phyloP scores from a whole-genome alignment of 2,797 vertebrate species.

The Cyclopterus lumpus region DNA sequence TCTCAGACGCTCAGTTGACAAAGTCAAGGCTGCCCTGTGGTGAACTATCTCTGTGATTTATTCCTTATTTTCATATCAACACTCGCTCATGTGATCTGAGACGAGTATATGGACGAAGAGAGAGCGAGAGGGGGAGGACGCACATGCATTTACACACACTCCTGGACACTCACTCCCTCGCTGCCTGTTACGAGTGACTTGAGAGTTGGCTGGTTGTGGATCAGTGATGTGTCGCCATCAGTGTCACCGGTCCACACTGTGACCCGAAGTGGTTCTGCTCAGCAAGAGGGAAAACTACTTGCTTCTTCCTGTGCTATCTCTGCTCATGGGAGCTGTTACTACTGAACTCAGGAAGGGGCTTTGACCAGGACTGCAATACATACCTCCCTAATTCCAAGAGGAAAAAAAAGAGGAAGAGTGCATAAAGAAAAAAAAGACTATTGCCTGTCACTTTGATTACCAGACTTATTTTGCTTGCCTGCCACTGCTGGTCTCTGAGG shows the following conservation, averaged over 20 bases:
- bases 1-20: conserved; percentile 74
- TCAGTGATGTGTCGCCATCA: conserved; percentile 61
- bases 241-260: conserved; percentile 41
- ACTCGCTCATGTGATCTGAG: conserved; percentile 62
- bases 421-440: conserved; percentile 8
- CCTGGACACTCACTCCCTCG: conserved; percentile 48
- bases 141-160: conserved; percentile 38
- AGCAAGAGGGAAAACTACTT: conserved; percentile 29
- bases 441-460: no score
- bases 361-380: conserved; percentile 59
- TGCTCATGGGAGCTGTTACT: conserved; percentile 40
- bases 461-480: conserved; percentile 44
- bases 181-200: conserved; percentile 55
- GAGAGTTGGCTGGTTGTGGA: conserved; percentile 56
- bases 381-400: conserved; percentile 49
- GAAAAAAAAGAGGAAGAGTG: conserved; percentile 32
- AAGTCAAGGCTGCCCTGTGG: conserved; percentile 81
- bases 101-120: conserved; percentile 52
- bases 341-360: conserved; percentile 42
- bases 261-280: conserved; percentile 51
- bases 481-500: conserved; percentile 31
- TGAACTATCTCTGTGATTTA: conserved; percentile 80
- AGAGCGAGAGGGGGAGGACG: conserved; percentile 28
- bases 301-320: conserved; percentile 32
- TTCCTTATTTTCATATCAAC: conserved; percentile 77